Evolutionary conservation across 2,113 vertebrate genomes (phyloP), one percentile per base, ranked within the genome.

Genomic region (Cynocephalus volans): DNA sequence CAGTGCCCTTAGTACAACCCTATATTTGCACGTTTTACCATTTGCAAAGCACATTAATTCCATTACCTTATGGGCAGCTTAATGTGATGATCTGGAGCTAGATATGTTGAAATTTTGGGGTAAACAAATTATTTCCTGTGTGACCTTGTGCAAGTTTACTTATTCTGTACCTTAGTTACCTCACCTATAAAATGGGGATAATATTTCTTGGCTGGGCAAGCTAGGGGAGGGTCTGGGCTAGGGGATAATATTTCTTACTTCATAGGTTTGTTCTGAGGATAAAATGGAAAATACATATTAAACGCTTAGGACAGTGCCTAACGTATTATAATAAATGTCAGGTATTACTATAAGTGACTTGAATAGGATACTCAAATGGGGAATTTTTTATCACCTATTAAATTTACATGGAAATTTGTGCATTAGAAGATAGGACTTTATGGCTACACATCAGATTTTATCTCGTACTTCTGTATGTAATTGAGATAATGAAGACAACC

Each of bases 281-380:
- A 60, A 96, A 91, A 91, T 91, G 67, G 92, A 96, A 96, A 91
- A 33, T 85, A 70, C 3, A 14, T 88, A 11, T 82, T 65, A 93
- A 77, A 92, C 54, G 54, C n/a, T 50, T 41, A 96, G 75, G 83
- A 56, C 58, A 85, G 31, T 92, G 11, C 33, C 52, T 93, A 81
- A 41, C 65, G 26, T 86, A 24, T 82, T 94, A 69, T 5, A 76
- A 15, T 84, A 94, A 84, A 76, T 65, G 45, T 90, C 95, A 77
- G 58, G 36, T 85, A 19, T 67, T 93, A 52, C 48, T 93, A 0
- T 84, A 79, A 79, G 76, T 96, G 8, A 92, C 84, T 95, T 95
- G 26, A 15, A 69, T 33, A 87, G n/a, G 23, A 75, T 89, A 79
- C 73, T 60, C 31, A 95, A 60, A 89, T 93, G 24, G 58, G 64